Evolutionary conservation across 2,888 invertebrate species (phyloP), one percentile per base, ranked within the genome.

Genomic region (Oxytorus armatus): DNA sequence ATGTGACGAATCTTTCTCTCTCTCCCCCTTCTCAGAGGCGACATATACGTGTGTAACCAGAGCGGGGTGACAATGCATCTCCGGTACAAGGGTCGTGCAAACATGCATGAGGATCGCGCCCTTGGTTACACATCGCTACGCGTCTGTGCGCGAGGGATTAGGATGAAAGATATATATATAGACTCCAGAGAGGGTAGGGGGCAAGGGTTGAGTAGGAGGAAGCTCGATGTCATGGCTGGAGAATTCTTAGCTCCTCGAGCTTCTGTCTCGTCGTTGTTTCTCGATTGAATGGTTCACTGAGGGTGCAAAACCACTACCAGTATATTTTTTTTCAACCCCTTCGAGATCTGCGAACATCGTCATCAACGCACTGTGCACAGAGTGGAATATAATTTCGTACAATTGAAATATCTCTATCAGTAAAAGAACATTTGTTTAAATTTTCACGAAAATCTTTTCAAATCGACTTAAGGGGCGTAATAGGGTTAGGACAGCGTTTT

Each of bases 11-110:
- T 16, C 61, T 49, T 33, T 39, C 51, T 42, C 44, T 59, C 51
- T 51, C 16, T 39, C 53, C 49, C 47, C 51, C 55, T 39, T 18
- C 8, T 49, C 5, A n/a, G 21, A 42, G 42, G 53, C 44, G n/a
- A 21, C 18, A 29, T 44, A 39, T 55, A 47, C 16, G 21, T 36
- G 51, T 57, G 61, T 59, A 57, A 76, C 18, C 42, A 61, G 47
- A 0, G 42, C 55, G 49, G 51, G 72, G 66, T 83, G 74, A 80
- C 79, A 83, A 79, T 80, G 77, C 75, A 70, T 74, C 81, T 36
- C 47, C 70, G 44, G 51, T 47, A 69, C 55, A 39, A 76, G 81
- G 79, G 79, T 78, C 68, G 76, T 74, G 81, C 81, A 83, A 83
- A 83, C 81, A 82, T 77, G 14, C 69, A 73, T 73, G 47, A 33